phyloP scores from a whole-genome alignment of 2,113 vertebrate genomes.

The Marmota monax region DNA sequence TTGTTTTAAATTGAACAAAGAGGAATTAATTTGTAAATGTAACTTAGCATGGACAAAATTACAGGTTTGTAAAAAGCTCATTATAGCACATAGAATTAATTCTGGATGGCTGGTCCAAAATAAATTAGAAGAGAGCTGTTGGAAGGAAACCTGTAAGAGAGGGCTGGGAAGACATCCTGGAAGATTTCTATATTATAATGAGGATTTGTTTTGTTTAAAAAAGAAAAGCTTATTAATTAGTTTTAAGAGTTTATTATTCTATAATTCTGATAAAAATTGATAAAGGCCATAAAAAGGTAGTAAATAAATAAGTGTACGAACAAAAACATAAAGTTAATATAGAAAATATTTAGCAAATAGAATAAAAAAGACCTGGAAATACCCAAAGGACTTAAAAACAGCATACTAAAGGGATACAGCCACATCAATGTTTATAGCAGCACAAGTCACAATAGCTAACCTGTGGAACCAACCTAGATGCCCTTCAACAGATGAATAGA shows the following conservation, averaged over 20 bases:
- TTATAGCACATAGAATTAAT: background rate
- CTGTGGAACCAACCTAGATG: too few species aligned
- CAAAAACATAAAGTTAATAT: background rate
- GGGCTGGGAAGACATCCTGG: background rate
- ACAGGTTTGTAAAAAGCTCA: background rate
- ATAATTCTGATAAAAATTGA: background rate
- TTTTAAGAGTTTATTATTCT: background rate
- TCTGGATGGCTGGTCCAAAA: background rate
- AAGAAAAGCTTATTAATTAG: background rate
- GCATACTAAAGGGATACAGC: too few species aligned
- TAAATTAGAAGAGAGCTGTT: background rate
- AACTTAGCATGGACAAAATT: background rate
- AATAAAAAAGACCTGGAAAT: background rate
- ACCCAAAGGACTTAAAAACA: too few species aligned
- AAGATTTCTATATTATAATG: background rate
- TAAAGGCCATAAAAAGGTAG: background rate
- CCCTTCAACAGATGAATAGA: too few species aligned
- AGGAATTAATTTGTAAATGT: background rate
- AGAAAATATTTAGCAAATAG: background rate
- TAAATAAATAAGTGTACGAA: background rate
- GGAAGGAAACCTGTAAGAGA: background rate
- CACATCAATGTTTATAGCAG: too few species aligned
- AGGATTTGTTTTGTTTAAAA: background rate
- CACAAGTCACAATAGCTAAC: too few species aligned
- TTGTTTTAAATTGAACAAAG: background rate